phyloP scores from a whole-genome alignment of 1,140 invertebrate species.

The Scaptomyza pallida region DNA sequence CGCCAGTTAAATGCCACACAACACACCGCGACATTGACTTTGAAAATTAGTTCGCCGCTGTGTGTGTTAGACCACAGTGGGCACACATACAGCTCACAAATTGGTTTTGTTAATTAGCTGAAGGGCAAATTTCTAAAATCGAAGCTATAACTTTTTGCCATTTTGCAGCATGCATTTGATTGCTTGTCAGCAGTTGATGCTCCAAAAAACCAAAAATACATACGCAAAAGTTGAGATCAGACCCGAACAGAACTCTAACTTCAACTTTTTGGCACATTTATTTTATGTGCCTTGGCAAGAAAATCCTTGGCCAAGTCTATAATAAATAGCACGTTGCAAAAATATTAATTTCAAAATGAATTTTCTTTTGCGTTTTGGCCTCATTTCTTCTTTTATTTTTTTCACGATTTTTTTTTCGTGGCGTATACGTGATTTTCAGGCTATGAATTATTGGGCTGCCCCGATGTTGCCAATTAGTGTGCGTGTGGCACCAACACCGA shows the following conservation, averaged over 20 bases:
- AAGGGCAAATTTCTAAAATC: neutral
- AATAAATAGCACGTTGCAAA: neutral
- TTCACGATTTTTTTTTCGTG: neutral
- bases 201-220: too few relatives aligned
- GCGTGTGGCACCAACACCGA: too few relatives aligned
- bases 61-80: neutral
- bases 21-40: slow-evolving; percentile 65
- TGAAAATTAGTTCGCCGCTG: slow-evolving; percentile 70
- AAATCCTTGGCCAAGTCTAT: neutral
- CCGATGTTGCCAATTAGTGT: slow-evolving; percentile 54
- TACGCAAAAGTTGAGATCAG: too few relatives aligned
- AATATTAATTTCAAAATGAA: slow-evolving; percentile 10
- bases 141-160: neutral
- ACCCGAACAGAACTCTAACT: too few relatives aligned
- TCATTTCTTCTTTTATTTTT: too few relatives aligned
- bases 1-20: slow-evolving; percentile 32
- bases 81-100: slow-evolving; percentile 6
- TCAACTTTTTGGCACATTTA: too few relatives aligned
- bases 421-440: slow-evolving; percentile 14
- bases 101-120: slow-evolving; percentile 40
- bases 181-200: neutral
- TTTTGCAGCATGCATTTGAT: neutral
- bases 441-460: slow-evolving; percentile 33
- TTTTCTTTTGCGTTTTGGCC: neutral
- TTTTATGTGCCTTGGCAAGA: too few relatives aligned